A percentile compares a stretch with the other conserved stretches of the same genome.
These are phyloP conservation scores for Arothron firmamentum DNA, from an alignment of 2,113 vertebrate genomes.

Conservation along the genomic window DNA sequence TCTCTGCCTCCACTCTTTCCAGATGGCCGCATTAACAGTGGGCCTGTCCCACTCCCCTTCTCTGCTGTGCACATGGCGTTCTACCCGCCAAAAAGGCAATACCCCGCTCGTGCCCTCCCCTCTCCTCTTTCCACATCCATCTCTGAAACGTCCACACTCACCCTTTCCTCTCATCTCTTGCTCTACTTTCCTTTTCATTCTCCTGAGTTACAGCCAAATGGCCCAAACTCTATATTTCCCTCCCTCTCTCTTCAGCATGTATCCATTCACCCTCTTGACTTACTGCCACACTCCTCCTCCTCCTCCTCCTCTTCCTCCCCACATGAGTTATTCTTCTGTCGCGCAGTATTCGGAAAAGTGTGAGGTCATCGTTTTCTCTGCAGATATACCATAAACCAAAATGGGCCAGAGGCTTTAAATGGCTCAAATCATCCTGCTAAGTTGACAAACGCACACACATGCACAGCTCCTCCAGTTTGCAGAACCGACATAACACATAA, in stretches of 20 bases:
- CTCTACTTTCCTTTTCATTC: slow-evolving; percentile 42
- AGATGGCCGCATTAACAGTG: slow-evolving; percentile 47
- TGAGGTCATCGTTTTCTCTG: slow-evolving; percentile 62
- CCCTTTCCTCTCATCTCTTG: slow-evolving; percentile 34
- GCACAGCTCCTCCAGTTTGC: background rate
- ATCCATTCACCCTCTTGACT: slow-evolving; percentile 29
- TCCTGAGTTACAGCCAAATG: slow-evolving; percentile 31
- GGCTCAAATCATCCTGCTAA: slow-evolving; percentile 35
- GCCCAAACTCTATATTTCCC: slow-evolving; percentile 19
- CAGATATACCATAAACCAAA: slow-evolving; percentile 46
- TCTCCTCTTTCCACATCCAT: slow-evolving; percentile 22
- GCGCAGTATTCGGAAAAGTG: slow-evolving; percentile 52
- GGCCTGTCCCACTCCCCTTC: slow-evolving; percentile 45
- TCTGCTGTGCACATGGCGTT: slow-evolving; percentile 29
- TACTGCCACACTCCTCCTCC: slow-evolving; percentile 37
- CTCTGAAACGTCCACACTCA: slow-evolving; percentile 21
- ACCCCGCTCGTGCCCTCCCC: slow-evolving; percentile 16
- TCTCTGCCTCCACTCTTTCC: slow-evolving; percentile 26
- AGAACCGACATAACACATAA: background rate
- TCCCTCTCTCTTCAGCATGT: background rate
- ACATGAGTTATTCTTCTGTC: slow-evolving; percentile 52
- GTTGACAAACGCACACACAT: slow-evolving; percentile 33
- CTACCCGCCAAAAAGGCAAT: slow-evolving; percentile 25
- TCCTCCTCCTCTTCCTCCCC: slow-evolving; percentile 19
- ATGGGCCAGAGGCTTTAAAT: slow-evolving; percentile 40